phyloP scores from a whole-genome alignment of 1,140 invertebrate species.

The Pogonomyrmex californicus region DNA sequence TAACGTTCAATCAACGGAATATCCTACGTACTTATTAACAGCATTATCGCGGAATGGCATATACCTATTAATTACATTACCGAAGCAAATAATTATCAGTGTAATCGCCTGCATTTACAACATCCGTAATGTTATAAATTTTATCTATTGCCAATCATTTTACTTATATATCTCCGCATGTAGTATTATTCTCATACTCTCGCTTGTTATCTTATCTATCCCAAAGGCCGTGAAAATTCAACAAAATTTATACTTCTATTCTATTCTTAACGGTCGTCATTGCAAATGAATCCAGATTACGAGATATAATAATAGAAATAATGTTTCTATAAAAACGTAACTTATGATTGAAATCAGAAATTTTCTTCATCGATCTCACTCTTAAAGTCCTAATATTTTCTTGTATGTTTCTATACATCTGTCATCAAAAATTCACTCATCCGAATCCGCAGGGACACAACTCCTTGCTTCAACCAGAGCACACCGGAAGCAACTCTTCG shows the following conservation, averaged over 20 bases:
- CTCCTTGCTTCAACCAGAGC: background rate
- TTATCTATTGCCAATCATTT: constrained; percentile 13
- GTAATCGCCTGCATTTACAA: constrained; percentile 13
- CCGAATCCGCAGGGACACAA: constrained; percentile 11
- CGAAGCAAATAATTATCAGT: constrained; percentile 44
- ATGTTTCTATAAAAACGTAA: background rate
- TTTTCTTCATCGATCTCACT: background rate
- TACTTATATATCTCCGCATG: background rate
- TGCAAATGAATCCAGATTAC: background rate
- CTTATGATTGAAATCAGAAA: background rate
- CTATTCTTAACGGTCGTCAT: background rate
- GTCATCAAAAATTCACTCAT: constrained; percentile 35
- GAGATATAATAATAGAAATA: background rate
- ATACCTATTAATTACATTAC: constrained; percentile 60
- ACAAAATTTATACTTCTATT: background rate
- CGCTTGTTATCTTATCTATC: background rate
- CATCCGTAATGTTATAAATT: constrained; percentile 5
- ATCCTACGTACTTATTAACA: constrained; percentile 63
- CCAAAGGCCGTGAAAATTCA: background rate
- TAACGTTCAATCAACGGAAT: constrained; percentile 64
- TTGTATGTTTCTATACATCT: background rate
- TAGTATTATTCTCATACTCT: background rate
- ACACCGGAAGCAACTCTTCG: constrained; percentile 18
- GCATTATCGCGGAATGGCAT: constrained; percentile 43
- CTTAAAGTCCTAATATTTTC: background rate